Conservation (phyloP, 2,113 vertebrate species). For the Sinocyclocheilus rhinocerous region DNA sequence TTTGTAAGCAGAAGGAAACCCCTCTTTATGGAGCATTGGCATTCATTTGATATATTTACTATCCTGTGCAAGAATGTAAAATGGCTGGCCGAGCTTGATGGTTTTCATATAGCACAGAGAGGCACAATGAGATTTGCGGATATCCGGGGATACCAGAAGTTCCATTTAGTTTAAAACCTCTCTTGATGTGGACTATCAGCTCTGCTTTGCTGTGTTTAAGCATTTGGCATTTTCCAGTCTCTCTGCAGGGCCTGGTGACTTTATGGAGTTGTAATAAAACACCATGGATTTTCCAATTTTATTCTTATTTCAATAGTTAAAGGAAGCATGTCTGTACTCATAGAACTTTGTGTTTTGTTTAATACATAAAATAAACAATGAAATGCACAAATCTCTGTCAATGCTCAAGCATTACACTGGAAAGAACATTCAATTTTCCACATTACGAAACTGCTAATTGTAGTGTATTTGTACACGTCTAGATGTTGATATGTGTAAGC, state of each 20-base stretch:
- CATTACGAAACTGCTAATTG: slow-evolving; percentile 28
- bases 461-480: slow-evolving; percentile 36
- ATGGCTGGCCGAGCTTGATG: neutral
- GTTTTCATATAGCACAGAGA: neutral
- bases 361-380: slow-evolving; percentile 49
- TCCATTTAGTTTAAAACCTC: neutral
- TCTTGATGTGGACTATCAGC: neutral
- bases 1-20: neutral
- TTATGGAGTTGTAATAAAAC: neutral
- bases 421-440: slow-evolving; percentile 49
- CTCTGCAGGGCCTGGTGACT: neutral
- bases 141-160: neutral
- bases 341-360: slow-evolving; percentile 32
- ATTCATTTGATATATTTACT: neutral
- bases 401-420: slow-evolving; percentile 54
- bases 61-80: neutral
- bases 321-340: neutral
- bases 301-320: slow-evolving; percentile 12
- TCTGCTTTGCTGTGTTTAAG: neutral
- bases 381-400: slow-evolving; percentile 52
- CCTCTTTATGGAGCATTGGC: neutral
- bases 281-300: neutral
- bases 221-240: neutral
- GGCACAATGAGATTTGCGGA: neutral
- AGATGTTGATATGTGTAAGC: slow-evolving; percentile 37